Base-by-base conservation (phyloP, 2,888 invertebrate species). In the Keiferia lycopersicella region DNA sequence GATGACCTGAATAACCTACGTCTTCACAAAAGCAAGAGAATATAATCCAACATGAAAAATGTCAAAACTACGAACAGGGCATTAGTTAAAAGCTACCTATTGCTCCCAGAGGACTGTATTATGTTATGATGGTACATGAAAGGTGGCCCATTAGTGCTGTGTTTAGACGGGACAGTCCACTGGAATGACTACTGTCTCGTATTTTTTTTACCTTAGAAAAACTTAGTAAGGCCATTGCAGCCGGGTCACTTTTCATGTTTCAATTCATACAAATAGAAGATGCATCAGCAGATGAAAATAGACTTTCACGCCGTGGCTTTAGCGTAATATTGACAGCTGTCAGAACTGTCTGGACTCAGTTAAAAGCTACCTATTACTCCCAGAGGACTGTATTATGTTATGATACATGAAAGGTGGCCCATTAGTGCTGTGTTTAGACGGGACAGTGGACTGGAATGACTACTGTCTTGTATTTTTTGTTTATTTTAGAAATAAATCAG, bases 41-140 rank as follows among this genome's bases (percentile, higher is more conserved):
- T 20, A 22, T 51, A 53, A 26, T 26, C 18, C n/a, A 45, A 62
- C 57, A 66, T 39, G 18, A 39, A 64, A 51, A 65, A 53, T 59
- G 39, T 41, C 45, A 45, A 59, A 59, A 45, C 39, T 58, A 39
- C 38, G 58, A 38, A 39, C 18, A 16, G 20, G 12, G 26, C 59
- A 39, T 39, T 45, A 59, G 45, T 45, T 56, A 56, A 56, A 56
- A 56, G 56, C 56, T 30, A 16, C 56, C 56, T 30, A 16, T 30
- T 56, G 22, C 51, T 51, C 56, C 56, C 56, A 4, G 10, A 16
- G 56, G 56, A 30, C n/a, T 8, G 30, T 16, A 56, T 56, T 26
- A 56, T 56, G 22, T 56, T n/a, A 56, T 26, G 56, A 56, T 26
- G 56, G 30, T 56, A 56, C 56, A 56, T 56, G 34, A 56, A 56